Percentiles rank a stretch among this genome's conserved stretches.
These are phyloP conservation scores for Hybos culiciformis DNA, from an alignment of 2,888 invertebrate genomes.

Conservation along the genomic window DNA sequence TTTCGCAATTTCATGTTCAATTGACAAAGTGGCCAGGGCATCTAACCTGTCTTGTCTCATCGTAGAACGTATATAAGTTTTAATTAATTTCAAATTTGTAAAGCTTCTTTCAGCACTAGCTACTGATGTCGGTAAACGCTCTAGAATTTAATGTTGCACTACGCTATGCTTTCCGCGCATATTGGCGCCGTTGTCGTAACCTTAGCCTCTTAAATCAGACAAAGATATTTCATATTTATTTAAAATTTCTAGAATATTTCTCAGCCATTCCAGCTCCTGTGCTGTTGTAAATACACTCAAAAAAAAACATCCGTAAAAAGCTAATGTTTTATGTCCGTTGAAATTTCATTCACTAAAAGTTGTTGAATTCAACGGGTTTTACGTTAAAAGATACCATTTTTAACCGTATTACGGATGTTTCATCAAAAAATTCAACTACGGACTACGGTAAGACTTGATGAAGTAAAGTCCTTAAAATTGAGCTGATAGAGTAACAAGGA, in stretches of 20 bases:
- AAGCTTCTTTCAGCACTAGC: conserved; percentile 4
- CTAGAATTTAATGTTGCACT: conserved; percentile 7
- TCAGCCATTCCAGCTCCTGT: neutral
- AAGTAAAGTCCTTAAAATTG: too few relatives aligned
- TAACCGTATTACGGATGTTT: too few relatives aligned
- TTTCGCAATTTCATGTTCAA: conserved; percentile 20
- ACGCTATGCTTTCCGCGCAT: neutral
- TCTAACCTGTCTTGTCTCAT: conserved; percentile 17
- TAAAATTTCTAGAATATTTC: neutral
- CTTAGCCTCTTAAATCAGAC: neutral
- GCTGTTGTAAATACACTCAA: neutral
- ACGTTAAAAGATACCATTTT: too few relatives aligned
- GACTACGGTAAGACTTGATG: too few relatives aligned
- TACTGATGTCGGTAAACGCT: conserved; percentile 16
- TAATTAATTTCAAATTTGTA: conserved; percentile 13
- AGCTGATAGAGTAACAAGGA: too few relatives aligned
- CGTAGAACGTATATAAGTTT: conserved; percentile 18
- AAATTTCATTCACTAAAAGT: too few relatives aligned
- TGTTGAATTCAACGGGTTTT: too few relatives aligned
- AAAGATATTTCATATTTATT: neutral
- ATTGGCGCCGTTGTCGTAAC: conserved; percentile 1
- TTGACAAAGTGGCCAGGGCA: conserved; percentile 19
- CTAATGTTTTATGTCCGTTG: too few relatives aligned
- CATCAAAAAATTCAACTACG: too few relatives aligned
- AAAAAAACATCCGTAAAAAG: too few relatives aligned